Evolutionary conservation across 2,888 invertebrate genomes (phyloP).

Genomic region (Quadriops clusia): DNA sequence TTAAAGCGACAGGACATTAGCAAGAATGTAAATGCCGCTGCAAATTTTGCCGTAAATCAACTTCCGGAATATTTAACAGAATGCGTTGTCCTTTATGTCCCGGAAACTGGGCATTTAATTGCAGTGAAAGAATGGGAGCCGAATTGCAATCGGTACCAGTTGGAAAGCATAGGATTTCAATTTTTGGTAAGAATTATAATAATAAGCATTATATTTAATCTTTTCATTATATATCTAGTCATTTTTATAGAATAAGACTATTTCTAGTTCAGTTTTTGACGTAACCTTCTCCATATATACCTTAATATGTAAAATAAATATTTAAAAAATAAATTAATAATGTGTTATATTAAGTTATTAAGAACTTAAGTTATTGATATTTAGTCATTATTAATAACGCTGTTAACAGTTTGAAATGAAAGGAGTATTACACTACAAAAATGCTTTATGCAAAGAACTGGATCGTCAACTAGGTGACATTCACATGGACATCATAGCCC

Average conservation of each 20-base stretch:
- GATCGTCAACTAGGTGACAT: slow-evolving; percentile 69
- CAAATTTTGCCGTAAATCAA: slow-evolving; percentile 53
- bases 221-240: slow-evolving; percentile 9
- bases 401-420: slow-evolving; percentile 30
- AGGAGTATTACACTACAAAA: slow-evolving; percentile 32
- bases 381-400: slow-evolving; percentile 4
- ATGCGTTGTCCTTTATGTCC: slow-evolving; percentile 58
- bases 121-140: slow-evolving; percentile 57
- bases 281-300: too few species aligned
- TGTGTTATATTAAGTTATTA: too few species aligned
- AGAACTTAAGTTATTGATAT: too few species aligned
- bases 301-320: too few species aligned
- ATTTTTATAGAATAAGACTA: slow-evolving; percentile 5
- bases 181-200: slow-evolving; percentile 53
- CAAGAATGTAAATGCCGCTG: slow-evolving; percentile 59
- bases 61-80: slow-evolving; percentile 54
- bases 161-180: slow-evolving; percentile 52
- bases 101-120: slow-evolving; percentile 68
- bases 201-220: slow-evolving; percentile 7
- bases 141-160: slow-evolving; percentile 42
- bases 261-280: too few species aligned
- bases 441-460: slow-evolving; percentile 44
- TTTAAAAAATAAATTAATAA: too few species aligned
- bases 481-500: slow-evolving; percentile 64
- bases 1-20: slow-evolving; percentile 57